Evolutionary conservation across 2,113 vertebrate species (phyloP).

Genomic region (Ictalurus punctatus): DNA sequence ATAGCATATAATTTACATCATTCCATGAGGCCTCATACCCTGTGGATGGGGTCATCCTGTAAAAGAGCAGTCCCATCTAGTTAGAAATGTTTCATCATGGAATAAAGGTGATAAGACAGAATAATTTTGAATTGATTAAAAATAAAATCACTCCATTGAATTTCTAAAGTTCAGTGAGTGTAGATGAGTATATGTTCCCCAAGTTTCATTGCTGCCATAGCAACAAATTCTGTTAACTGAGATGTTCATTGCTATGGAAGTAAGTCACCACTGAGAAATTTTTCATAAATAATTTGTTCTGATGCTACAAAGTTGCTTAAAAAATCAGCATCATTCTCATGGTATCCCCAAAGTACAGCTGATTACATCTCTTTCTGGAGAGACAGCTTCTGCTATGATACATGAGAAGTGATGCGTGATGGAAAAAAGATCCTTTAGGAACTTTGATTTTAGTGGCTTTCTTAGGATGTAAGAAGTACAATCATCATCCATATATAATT

Average conservation of each 20-base stretch:
- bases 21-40: neutral
- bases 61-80: neutral
- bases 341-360: neutral
- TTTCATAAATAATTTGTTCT: neutral
- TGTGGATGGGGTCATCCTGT: neutral
- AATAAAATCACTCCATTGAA: neutral
- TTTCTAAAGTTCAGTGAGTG: neutral
- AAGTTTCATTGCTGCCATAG: conserved; percentile 1
- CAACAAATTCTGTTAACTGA: neutral
- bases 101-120: neutral
- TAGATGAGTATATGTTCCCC: neutral
- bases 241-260: neutral
- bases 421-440: neutral
- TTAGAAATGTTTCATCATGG: neutral
- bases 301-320: neutral
- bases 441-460: neutral
- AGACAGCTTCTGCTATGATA: neutral
- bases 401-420: neutral
- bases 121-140: neutral
- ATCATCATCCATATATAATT: neutral
- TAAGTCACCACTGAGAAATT: neutral
- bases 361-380: neutral
- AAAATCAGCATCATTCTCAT: neutral
- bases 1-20: neutral
- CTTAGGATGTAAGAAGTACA: neutral